These are phyloP conservation scores for Tolypeutes matacus DNA, from an alignment of 2,797 vertebrate genomes.

Conservation along the genomic window DNA sequence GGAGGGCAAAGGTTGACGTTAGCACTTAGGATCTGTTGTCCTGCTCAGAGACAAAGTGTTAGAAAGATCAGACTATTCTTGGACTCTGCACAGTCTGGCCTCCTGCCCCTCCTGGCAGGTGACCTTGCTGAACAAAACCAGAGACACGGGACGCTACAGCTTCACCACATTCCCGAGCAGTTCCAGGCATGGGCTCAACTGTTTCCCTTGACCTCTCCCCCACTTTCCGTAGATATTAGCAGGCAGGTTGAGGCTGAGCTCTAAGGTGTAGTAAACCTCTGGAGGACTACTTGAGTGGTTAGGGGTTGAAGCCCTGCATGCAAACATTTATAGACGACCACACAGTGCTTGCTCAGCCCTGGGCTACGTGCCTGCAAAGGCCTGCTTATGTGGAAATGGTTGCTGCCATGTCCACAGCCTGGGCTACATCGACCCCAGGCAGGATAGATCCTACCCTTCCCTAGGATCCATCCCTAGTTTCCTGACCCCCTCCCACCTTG, in stretches of 20 bases:
- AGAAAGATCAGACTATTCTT: slow-evolving; percentile 55
- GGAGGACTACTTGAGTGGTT: neutral
- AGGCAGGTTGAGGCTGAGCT: neutral
- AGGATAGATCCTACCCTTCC: neutral
- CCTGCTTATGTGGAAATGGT: neutral
- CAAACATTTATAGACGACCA: neutral
- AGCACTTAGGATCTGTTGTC: slow-evolving; percentile 7
- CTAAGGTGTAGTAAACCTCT: neutral
- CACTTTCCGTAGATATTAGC: slow-evolving; percentile 39
- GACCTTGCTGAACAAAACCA: slow-evolving; percentile 71
- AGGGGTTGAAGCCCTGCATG: neutral
- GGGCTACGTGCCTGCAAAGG: no score
- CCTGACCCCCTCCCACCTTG: neutral
- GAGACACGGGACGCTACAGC: slow-evolving; percentile 47
- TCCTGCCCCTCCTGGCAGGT: slow-evolving; percentile 69
- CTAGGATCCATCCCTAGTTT: neutral
- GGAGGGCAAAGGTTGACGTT: slow-evolving; percentile 65
- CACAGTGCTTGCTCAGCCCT: neutral
- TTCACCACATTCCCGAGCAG: slow-evolving; percentile 20
- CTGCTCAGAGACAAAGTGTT: slow-evolving; percentile 59
- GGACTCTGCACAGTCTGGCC: slow-evolving; percentile 54
- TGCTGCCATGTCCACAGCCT: neutral
- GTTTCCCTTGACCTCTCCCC: slow-evolving; percentile 73
- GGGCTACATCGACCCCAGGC: neutral
- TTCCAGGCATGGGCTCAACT: slow-evolving; percentile 53